Evolutionary conservation across 2,113 vertebrate species (phyloP).

Genomic region (Asarcornis scutulata): DNA sequence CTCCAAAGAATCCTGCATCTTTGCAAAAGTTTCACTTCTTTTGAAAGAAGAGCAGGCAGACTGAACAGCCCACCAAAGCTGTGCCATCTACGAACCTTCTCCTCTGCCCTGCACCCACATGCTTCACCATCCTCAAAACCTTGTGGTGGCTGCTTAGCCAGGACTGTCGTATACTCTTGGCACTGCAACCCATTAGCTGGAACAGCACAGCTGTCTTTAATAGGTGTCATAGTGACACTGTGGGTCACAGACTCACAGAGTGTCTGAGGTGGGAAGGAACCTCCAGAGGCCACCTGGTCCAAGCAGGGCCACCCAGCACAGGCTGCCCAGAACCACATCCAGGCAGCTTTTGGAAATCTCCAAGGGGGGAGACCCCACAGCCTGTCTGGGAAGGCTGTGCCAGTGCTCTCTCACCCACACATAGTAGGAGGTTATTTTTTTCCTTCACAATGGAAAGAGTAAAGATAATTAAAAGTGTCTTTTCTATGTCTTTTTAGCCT

Average conservation of each 20-base stretch:
- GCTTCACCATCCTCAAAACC: conserved; percentile 14
- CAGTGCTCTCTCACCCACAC: background rate
- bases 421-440: background rate
- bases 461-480: background rate
- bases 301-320: too few relatives aligned
- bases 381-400: too few relatives aligned
- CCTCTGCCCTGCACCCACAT: background rate
- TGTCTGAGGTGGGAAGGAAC: too few relatives aligned
- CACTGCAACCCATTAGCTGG: conserved; percentile 8
- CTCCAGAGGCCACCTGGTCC: too few relatives aligned
- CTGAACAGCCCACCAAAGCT: background rate
- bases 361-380: too few relatives aligned
- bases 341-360: too few relatives aligned
- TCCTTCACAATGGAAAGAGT: background rate
- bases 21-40: conserved; percentile 56
- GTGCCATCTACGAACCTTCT: conserved; percentile 1
- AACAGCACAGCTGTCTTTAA: conserved; percentile 16
- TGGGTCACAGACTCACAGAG: background rate
- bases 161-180: background rate
- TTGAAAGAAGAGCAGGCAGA: conserved; percentile 50
- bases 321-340: too few relatives aligned
- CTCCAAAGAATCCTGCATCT: conserved; percentile 7
- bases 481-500: background rate
- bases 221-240: background rate
- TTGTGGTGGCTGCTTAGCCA: background rate